Percentiles rank a stretch among this genome's conserved stretches.
phyloP scores from a whole-genome alignment of 2,888 invertebrate species.

The Eugnorisma glareosa region DNA sequence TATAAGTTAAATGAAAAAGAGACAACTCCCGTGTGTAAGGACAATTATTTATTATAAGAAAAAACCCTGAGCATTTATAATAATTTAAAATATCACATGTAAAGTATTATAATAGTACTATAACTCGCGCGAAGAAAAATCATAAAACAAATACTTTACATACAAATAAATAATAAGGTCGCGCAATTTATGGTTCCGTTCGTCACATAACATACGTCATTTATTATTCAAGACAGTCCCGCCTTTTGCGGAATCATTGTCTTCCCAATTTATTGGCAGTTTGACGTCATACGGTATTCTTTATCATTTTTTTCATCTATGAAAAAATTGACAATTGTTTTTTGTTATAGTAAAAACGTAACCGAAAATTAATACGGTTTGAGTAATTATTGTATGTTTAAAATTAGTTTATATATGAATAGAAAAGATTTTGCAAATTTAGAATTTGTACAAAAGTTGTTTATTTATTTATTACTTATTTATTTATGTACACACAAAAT shows the following conservation, averaged over 20 bases:
- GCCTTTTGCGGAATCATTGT: slow-evolving; percentile 54
- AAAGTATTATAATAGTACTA: not conserved
- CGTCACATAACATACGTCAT: slow-evolving; percentile 13
- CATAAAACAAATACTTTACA: slow-evolving; percentile 12
- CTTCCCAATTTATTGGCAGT: slow-evolving; percentile 49
- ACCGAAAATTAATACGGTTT: not conserved
- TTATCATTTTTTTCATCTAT: slow-evolving; percentile 11
- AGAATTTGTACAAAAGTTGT: not conserved
- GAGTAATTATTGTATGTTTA: not conserved
- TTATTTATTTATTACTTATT: too few relatives aligned
- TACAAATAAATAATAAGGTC: slow-evolving; percentile 15
- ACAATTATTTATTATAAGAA: not conserved
- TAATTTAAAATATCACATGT: not conserved
- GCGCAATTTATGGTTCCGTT: slow-evolving; percentile 18
- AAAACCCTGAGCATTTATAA: too few relatives aligned
- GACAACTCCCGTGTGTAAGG: too few relatives aligned
- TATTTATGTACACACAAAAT: too few relatives aligned
- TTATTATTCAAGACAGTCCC: slow-evolving; percentile 28
- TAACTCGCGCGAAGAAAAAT: slow-evolving; percentile 19
- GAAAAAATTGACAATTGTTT: not conserved
- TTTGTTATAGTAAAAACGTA: too few relatives aligned
- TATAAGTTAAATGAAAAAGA: not conserved
- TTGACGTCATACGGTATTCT: slow-evolving; percentile 43
- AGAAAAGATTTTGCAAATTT: not conserved
- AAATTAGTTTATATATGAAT: not conserved